These are phyloP conservation scores for Eupithecia vulgata DNA, from an alignment of 2,888 invertebrate genomes.

Conservation along the genomic window DNA sequence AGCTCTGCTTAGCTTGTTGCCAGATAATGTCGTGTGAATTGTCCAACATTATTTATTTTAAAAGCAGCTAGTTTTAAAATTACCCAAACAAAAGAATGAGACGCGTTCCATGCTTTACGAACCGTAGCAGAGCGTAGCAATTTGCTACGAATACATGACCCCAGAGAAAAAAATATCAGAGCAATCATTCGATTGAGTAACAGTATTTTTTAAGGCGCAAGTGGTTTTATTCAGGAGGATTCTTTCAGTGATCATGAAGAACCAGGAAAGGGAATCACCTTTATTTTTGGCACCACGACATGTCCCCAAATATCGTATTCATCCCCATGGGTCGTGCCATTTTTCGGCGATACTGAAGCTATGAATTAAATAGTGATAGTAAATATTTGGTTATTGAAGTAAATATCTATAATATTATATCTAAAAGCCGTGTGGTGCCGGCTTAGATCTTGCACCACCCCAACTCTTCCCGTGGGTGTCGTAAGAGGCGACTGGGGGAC, in stretches of 20 bases:
- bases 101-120: not conserved
- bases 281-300: not conserved
- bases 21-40: no score
- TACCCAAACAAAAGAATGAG: not conserved
- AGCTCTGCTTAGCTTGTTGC: no score
- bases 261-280: not conserved
- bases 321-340: not conserved
- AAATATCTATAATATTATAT: no score
- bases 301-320: not conserved
- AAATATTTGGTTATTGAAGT: not conserved
- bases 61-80: not conserved
- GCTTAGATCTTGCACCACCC: no score
- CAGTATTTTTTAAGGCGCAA: not conserved
- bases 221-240: not conserved
- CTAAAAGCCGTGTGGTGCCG: no score
- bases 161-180: not conserved
- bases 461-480: no score
- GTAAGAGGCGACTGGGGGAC: no score
- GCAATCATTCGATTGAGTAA: not conserved
- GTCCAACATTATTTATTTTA: no score
- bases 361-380: not conserved
- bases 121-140: not conserved
- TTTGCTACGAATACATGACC: not conserved
- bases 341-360: not conserved
- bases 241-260: not conserved